Conservation (phyloP, 2,888 invertebrate genomes). For the Phoenoteleia sp. region DNA sequence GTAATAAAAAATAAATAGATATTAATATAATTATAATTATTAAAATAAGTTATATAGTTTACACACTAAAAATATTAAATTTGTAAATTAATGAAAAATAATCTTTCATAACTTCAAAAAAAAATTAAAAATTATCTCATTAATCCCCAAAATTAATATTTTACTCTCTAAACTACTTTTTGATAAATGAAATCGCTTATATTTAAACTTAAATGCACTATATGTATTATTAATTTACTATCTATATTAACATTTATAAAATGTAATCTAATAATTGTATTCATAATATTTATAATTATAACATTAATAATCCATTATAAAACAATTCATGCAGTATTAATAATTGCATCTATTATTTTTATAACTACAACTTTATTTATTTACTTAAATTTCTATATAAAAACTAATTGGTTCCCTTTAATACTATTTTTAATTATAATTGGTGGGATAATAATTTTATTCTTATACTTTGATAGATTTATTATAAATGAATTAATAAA, state of each 20-base stretch:
- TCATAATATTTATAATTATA: constrained; percentile 82
- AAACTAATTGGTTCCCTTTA: constrained; percentile 88
- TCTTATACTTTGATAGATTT: constrained; percentile 89
- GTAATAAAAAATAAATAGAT: constrained; percentile 61
- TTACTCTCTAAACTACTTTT: constrained; percentile 90
- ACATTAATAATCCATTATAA: too few species aligned
- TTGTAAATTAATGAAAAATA: constrained; percentile 90
- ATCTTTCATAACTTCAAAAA: constrained; percentile 89
- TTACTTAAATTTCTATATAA: background rate
- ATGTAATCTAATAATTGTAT: constrained; percentile 86
- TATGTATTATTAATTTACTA: too few species aligned
- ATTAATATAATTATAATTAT: constrained; percentile 81
- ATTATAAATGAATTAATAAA: constrained; percentile 88
- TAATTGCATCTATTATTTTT: too few species aligned
- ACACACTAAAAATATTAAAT: constrained; percentile 89
- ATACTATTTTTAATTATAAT: constrained; percentile 89
- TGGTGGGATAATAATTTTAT: constrained; percentile 90
- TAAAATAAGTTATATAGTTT: constrained; percentile 88
- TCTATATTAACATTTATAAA: constrained; percentile 86
- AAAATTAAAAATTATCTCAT: constrained; percentile 87
- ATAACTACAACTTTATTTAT: too few species aligned
- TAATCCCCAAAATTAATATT: constrained; percentile 92
- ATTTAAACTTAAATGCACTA: constrained; percentile 84
- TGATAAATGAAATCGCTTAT: constrained; percentile 79
- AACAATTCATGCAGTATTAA: too few species aligned